A percentile compares a stretch with the other conserved stretches of the same genome.
phyloP scores from a whole-genome alignment of 2,888 invertebrate species.

The Tholera decimalis region DNA sequence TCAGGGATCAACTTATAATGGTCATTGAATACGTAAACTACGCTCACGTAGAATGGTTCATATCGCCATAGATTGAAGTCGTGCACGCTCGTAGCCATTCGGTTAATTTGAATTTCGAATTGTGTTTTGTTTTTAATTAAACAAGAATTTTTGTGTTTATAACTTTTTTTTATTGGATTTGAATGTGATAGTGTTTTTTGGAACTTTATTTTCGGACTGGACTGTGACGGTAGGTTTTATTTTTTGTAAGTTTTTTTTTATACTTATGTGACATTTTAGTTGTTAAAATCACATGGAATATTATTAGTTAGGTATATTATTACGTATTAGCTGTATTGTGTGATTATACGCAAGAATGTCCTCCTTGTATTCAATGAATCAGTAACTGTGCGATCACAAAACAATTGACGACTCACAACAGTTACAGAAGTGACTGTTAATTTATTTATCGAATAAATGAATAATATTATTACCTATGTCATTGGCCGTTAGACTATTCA shows the following conservation, averaged over 20 bases:
- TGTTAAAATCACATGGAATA: constrained; percentile 1
- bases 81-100: constrained; percentile 77
- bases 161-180: constrained; percentile 56
- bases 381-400: constrained; percentile 37
- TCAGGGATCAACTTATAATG: constrained; percentile 71
- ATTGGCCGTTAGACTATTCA: background rate
- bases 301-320: constrained; percentile 7
- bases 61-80: constrained; percentile 80
- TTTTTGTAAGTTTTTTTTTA: background rate
- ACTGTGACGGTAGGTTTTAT: constrained; percentile 60
- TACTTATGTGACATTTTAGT: background rate
- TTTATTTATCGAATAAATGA: constrained; percentile 14
- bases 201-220: constrained; percentile 32
- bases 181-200: constrained; percentile 60
- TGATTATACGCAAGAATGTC: constrained; percentile 19
- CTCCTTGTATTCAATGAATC: constrained; percentile 36
- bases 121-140: constrained; percentile 56
- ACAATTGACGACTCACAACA: constrained; percentile 17
- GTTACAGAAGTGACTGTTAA: constrained; percentile 5
- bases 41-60: constrained; percentile 76
- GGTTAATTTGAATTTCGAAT: constrained; percentile 65
- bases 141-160: constrained; percentile 33
- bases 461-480: constrained; percentile 7
- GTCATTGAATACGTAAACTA: constrained; percentile 79
- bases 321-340: constrained; percentile 24